Base-by-base conservation (phyloP, 2,797 vertebrate genomes). In the Catostomus latipinnis region DNA sequence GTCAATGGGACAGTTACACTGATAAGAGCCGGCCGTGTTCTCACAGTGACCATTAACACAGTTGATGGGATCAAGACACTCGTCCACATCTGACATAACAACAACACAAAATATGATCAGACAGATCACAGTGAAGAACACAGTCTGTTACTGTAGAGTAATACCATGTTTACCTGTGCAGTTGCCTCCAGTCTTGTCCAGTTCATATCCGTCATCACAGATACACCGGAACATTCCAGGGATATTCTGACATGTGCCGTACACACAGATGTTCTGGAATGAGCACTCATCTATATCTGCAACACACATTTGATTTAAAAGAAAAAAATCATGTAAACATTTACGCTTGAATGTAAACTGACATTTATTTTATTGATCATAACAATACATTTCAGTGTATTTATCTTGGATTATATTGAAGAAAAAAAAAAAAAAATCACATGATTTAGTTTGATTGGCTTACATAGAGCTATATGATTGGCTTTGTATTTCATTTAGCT, bases 221-320 rank as follows among this genome's bases (percentile, higher is more conserved):
- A 95, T 91, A 71, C 94, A 96, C 18, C 90, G 94, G 77, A 95
- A 96, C 93, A 94, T 93, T 81, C 94, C 95, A 14, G 94, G 94
- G 46, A 95, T 90, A 73, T 96, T 96, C 84, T 93, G 94, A 81
- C 94, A 96, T 5, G 93, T 94, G 80, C 95, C 95, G 90, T 94
- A 96, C 7, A 95, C 91, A 88, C 94, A 95, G 71, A 96, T 94
- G 60, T 95, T 95, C 86, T 93, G 93, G 83, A 95, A 94, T 82
- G 92, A 91, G 70, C 95, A 96, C 83, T 96, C 95, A 80, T 96
- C 92, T 0, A 93, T 94, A 89, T 96, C 95, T 96, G 88, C 77
- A 88, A 61, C 16, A 74, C 11, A 56, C 13, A 16, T n/a, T 57
- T 57, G 12, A 62, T 48, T 9, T 9, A 62, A 14, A 57, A 8